A percentile compares a stretch with the other conserved stretches of the same genome.
Conservation (phyloP, 1,140 invertebrate species). For the Potamilus streckersoni region DNA sequence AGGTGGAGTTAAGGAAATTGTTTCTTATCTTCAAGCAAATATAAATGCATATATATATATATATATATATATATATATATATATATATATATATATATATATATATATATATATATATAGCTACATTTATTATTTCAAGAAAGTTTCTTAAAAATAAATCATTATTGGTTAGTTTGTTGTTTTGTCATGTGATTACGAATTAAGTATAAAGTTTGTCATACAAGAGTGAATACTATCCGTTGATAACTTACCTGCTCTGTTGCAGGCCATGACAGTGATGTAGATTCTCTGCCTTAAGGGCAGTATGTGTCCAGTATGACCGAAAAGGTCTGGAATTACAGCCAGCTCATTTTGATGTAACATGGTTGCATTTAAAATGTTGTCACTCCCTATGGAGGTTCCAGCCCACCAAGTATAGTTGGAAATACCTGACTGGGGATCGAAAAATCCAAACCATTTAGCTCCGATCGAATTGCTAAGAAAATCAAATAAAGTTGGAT, state of each 20-base stretch:
- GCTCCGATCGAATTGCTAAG: constrained; percentile 33
- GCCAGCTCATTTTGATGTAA: constrained; percentile 12
- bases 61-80: too few relatives aligned
- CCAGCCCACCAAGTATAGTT: constrained; percentile 40
- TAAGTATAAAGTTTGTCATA: too few relatives aligned
- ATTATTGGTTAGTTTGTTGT: too few relatives aligned
- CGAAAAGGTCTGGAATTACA: constrained; percentile 9
- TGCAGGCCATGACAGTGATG: constrained; percentile 34
- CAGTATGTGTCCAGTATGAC: not conserved
- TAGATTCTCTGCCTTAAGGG: constrained; percentile 25
- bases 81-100: too few relatives aligned
- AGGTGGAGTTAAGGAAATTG: too few relatives aligned
- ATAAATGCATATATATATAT: too few relatives aligned
- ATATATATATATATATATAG: too few relatives aligned
- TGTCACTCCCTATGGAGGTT: constrained; percentile 24
- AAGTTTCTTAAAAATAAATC: too few relatives aligned
- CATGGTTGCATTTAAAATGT: constrained; percentile 19
- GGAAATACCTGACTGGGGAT: constrained; percentile 34
- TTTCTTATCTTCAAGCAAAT: too few relatives aligned
- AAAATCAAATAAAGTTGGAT: not conserved
- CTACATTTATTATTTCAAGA: too few relatives aligned
- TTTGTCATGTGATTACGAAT: too few relatives aligned
- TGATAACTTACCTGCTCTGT: constrained; percentile 34
- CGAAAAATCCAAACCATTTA: constrained; percentile 37
- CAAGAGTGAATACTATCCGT: too few relatives aligned